Base-by-base conservation (phyloP, 2,888 invertebrate species). In the Tachystola acroxantha region DNA sequence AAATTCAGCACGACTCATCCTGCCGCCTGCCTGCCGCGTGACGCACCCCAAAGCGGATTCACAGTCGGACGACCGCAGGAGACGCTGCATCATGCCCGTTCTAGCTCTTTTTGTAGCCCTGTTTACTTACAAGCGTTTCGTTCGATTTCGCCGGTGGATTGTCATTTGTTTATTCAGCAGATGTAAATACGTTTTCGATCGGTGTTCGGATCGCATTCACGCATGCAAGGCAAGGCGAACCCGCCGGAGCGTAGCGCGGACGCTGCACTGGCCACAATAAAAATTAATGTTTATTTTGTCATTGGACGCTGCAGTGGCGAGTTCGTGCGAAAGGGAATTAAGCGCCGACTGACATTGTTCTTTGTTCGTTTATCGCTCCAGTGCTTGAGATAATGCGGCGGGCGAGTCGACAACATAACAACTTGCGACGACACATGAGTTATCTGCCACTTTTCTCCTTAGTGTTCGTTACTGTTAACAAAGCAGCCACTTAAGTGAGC, bases 331-430 rank as follows among this genome's bases (percentile, higher is more conserved):
- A 81, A 79, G 76, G 80, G 78, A 80, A 66, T 77, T 68, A 64
- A 78, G 69, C 64, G 64, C 62, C 72, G 65, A 71, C 72, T 71
- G 76, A 77, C 79, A 80, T 84, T 79, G 79, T 82, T 82, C 85
- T 85, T 84, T 84, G 84, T 84, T 80, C 80, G 68, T 75, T 79
- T 82, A 84, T 84, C 81, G 82, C 76, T 75, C 70, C 68, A 79
- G 66, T 77, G 78, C 71, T 76, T 76, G 66, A 77, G 81, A 79
- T 84, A 84, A 80, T 79, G 64, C 72, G 65, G 51, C 62, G 59
- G 63, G 60, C 56, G 57, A 63, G 52, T 51, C 56, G 13, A 53
- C 64, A 65, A 57, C 62, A 64, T 57, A 52, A 53, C 59, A 56
- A 61, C 62, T 63, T 57, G 50, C 53, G 50, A 48, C 57, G 62